Evolutionary conservation across 2,113 vertebrate species (phyloP).

Genomic region (Syngnathoides biaculeatus): DNA sequence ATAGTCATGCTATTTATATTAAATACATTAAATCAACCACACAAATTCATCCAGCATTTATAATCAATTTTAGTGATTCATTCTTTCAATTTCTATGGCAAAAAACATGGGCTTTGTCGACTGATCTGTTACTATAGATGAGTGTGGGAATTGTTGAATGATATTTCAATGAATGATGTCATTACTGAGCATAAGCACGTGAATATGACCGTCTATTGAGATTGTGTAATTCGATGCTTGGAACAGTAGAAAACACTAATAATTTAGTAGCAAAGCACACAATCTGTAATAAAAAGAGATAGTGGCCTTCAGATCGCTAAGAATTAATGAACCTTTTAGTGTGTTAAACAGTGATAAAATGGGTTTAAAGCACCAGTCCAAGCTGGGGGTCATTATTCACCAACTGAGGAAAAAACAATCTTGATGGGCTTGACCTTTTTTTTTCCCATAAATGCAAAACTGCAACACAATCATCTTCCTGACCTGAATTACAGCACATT

Average conservation of each 20-base stretch:
- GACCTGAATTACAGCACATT: conserved; percentile 19
- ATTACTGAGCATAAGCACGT: conserved; percentile 19
- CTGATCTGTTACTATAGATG: conserved; percentile 4
- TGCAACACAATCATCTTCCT: conserved; percentile 28
- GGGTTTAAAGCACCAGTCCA: background rate
- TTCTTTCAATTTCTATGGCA: background rate
- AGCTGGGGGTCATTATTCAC: background rate
- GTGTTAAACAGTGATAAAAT: conserved; percentile 10
- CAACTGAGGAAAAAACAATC: conserved; percentile 1
- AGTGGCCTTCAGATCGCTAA: conserved; percentile 34
- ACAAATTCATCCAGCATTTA: background rate
- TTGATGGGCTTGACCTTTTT: conserved; percentile 10
- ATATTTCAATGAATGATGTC: background rate
- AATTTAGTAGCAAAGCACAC: conserved; percentile 45
- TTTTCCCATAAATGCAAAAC: conserved; percentile 25
- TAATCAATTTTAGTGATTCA: background rate
- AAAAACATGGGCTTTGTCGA: conserved; percentile 5
- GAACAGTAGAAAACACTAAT: conserved; percentile 26
- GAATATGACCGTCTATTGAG: conserved; percentile 46
- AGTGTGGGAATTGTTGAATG: conserved; percentile 2
- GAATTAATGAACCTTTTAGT: conserved; percentile 30
- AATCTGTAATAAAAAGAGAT: conserved; percentile 42
- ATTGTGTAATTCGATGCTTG: conserved; percentile 32
- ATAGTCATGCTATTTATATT: background rate
- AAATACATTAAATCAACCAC: background rate